Conservation (phyloP, 2,797 vertebrate species). For the Mastacembelus armatus region DNA sequence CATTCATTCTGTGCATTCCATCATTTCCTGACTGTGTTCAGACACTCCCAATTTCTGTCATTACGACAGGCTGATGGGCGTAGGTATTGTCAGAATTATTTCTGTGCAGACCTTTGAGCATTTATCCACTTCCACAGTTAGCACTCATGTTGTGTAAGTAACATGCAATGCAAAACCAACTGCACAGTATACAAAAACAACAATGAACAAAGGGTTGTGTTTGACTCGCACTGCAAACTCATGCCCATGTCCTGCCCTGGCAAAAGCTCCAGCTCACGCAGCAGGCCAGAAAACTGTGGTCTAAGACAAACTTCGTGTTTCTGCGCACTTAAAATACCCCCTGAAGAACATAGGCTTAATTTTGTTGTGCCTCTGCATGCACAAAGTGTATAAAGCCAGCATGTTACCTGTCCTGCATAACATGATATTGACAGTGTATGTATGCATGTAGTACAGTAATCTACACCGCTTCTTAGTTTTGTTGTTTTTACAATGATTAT, state of each 20-base stretch:
- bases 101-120: no score
- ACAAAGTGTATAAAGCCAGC: background rate
- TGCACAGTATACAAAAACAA: background rate
- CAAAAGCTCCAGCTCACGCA: no score
- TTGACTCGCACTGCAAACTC: background rate
- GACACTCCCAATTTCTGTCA: background rate
- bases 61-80: no score
- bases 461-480: background rate
- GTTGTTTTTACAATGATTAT: no score
- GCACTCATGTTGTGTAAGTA: no score
- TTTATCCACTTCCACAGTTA: no score
- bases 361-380: background rate
- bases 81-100: background rate
- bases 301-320: background rate
- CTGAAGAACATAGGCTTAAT: background rate
- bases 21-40: background rate
- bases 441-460: background rate
- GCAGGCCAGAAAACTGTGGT: no score
- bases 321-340: background rate
- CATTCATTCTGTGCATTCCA: no score
- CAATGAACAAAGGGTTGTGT: background rate
- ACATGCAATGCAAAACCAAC: background rate
- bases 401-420: background rate
- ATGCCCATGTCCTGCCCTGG: background rate
- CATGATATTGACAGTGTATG: background rate